These are phyloP conservation scores for Takifugu bimaculatus DNA, from an alignment of 2,113 vertebrate species.

Conservation along the genomic window DNA sequence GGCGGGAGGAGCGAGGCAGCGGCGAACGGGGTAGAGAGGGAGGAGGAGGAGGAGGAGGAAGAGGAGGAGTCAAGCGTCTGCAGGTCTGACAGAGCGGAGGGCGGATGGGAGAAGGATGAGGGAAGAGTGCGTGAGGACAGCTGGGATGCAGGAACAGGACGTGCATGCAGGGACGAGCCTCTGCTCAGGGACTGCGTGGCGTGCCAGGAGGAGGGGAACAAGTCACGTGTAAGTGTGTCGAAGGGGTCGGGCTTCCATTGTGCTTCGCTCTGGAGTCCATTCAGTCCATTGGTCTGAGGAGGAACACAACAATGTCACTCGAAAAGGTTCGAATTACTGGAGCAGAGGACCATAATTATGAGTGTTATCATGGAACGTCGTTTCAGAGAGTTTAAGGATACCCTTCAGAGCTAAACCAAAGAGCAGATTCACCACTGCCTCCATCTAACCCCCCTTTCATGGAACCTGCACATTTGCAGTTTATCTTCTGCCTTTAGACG, in stretches of 20 bases:
- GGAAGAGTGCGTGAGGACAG: constrained; percentile 63
- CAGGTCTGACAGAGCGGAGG: constrained; percentile 67
- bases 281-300: constrained; percentile 73
- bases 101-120: constrained; percentile 64
- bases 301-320: constrained; percentile 47
- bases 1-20: constrained; percentile 70
- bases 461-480: too few relatives aligned
- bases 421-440: background rate
- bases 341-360: too few relatives aligned
- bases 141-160: constrained; percentile 42
- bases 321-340: too few relatives aligned
- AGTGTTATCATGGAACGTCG: background rate
- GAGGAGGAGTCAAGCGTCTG: constrained; percentile 57
- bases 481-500: too few relatives aligned
- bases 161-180: constrained; percentile 51
- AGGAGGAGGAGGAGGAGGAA: constrained; percentile 55
- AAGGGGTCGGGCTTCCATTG: constrained; percentile 81
- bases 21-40: constrained; percentile 31
- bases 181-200: constrained; percentile 76
- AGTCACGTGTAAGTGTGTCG: constrained; percentile 77
- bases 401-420: constrained; percentile 17
- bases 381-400: constrained; percentile 32
- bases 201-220: constrained; percentile 70
- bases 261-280: constrained; percentile 75
- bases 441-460: background rate